Base-by-base conservation (phyloP, 1,140 invertebrate genomes). In the Bradysia coprophila region DNA sequence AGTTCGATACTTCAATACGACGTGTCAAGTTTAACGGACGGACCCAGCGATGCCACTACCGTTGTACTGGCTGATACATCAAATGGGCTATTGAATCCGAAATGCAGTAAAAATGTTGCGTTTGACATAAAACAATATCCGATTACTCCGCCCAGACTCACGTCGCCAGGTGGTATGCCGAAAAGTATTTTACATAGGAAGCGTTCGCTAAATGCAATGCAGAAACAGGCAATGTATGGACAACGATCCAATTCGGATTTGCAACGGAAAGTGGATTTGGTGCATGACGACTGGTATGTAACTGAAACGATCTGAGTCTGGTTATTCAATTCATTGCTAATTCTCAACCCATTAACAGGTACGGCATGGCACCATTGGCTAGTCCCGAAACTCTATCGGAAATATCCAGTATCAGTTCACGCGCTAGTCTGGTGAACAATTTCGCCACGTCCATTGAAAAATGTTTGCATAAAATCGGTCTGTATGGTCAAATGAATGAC, bases 311-410 rank as follows among this genome's bases (percentile, higher is more conserved):
- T n/a, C n/a, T n/a, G n/a, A n/a, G n/a, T n/a, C n/a, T n/a, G n/a
- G n/a, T n/a, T n/a, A n/a, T n/a, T n/a, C n/a, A n/a, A n/a, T n/a
- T n/a, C n/a, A n/a, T n/a, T n/a, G n/a, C n/a, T n/a, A n/a, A n/a
- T n/a, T n/a, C n/a, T n/a, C n/a, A n/a, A n/a, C n/a, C n/a, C n/a
- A n/a, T n/a, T n/a, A n/a, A n/a, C n/a, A n/a, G n/a, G n/a, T n/a
- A n/a, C n/a, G 71, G 72, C 2, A 59, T 77, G 18, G 85, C 85
- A 0, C 85, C 86, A 0, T 54, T 91, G 18, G 86, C 86, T 2
- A 84, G 82, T 21, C 85, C 86, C 1, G 85, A 91, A 57, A 87
- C 81, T 2, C 55, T 88, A 2, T 87, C 82, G 0, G 82, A 88
- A 56, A 71, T 81, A 4, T 86, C 81, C 0, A 76, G 73, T 48